Conservation (phyloP, 2,888 invertebrate species). For the Apamea sordens region DNA sequence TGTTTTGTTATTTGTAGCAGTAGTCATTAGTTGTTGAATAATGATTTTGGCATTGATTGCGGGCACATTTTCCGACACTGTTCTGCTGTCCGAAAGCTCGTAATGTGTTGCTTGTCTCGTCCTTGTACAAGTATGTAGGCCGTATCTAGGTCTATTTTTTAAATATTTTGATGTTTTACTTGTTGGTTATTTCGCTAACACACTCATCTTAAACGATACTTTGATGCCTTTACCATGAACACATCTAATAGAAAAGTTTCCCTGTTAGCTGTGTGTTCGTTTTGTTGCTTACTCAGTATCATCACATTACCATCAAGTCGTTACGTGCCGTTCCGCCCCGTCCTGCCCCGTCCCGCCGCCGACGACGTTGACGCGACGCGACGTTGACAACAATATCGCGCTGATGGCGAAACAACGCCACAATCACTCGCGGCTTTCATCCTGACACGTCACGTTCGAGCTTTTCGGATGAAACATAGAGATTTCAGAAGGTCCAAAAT, state of each 20-base stretch:
- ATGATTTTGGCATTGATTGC: neutral
- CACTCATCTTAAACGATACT: neutral
- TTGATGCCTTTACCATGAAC: neutral
- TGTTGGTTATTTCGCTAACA: neutral
- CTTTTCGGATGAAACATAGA: neutral
- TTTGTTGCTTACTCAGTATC: conserved; percentile 35
- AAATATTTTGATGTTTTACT: neutral
- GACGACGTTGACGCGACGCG: conserved; percentile 11
- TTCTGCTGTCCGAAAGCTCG: neutral
- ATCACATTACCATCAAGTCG: conserved; percentile 48
- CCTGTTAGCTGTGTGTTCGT: neutral
- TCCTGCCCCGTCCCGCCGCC: neutral
- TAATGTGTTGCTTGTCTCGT: neutral
- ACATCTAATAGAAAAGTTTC: neutral
- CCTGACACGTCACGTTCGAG: conserved; percentile 13
- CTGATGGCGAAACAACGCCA: conserved; percentile 54
- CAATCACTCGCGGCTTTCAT: conserved; percentile 27
- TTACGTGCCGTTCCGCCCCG: neutral
- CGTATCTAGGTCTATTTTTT: neutral
- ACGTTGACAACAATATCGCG: conserved; percentile 46
- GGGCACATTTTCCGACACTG: too few species aligned
- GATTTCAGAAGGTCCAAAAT: conserved; percentile 34
- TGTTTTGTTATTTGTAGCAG: neutral
- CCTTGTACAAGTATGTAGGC: neutral
- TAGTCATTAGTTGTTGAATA: neutral